These are phyloP conservation scores for Liodrosophila aerea DNA, from an alignment of 2,888 invertebrate species.

Conservation along the genomic window DNA sequence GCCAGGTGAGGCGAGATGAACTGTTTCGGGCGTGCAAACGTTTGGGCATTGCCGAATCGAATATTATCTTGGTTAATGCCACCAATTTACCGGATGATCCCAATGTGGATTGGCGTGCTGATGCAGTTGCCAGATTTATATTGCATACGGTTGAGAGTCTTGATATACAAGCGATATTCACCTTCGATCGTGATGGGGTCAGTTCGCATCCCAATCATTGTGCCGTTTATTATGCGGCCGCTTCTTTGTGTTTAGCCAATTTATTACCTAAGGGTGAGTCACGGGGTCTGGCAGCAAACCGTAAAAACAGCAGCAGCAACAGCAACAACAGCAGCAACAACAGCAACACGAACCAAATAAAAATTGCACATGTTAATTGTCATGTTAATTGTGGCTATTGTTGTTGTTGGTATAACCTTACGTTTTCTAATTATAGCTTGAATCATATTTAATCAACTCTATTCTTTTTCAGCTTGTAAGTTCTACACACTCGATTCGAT, in stretches of 20 bases:
- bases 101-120: conserved; percentile 88
- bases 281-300: conserved; percentile 41
- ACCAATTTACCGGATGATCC: conserved; percentile 90
- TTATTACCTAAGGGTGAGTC: conserved; percentile 88
- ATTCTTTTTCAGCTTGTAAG: conserved; percentile 86
- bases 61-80: conserved; percentile 88
- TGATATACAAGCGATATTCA: conserved; percentile 92
- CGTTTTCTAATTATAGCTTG: conserved; percentile 38
- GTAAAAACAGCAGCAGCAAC: conserved; percentile 15
- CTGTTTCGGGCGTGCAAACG: conserved; percentile 90
- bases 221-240: conserved; percentile 91
- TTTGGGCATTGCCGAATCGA: conserved; percentile 90
- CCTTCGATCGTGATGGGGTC: conserved; percentile 97
- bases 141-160: conserved; percentile 87
- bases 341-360: conserved; percentile 25
- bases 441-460: conserved; percentile 37
- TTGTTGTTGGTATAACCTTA: conserved; percentile 3
- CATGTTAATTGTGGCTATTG: conserved; percentile 52
- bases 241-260: conserved; percentile 89
- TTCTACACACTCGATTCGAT: conserved; percentile 93
- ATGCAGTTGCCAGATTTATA: conserved; percentile 86
- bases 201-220: conserved; percentile 96
- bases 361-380: conserved; percentile 71
- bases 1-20: conserved; percentile 88
- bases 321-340: conserved; percentile 20